A percentile compares a stretch with the other conserved stretches of the same genome.
Evolutionary conservation across 1,140 invertebrate genomes (phyloP).

Genomic region (Stratiolaelaps scimitus): DNA sequence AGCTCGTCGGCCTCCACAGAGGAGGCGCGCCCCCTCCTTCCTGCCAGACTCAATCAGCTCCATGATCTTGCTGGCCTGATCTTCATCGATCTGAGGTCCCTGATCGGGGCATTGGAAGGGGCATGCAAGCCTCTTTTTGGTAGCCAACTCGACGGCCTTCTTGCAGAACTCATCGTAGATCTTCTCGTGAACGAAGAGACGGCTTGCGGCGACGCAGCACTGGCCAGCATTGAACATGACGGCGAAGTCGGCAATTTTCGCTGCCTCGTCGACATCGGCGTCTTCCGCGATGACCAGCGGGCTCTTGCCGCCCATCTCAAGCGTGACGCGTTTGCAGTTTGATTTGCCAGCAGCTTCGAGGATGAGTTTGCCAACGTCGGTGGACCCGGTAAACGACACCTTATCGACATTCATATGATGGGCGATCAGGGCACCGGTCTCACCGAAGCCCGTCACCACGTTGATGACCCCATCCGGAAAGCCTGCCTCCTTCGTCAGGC

Average conservation of each 20-base stretch:
- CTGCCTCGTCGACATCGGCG: constrained; percentile 43
- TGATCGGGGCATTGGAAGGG: constrained; percentile 52
- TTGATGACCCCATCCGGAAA: constrained; percentile 76
- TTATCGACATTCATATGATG: constrained; percentile 54
- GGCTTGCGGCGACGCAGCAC: constrained; percentile 65
- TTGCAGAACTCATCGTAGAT: constrained; percentile 94
- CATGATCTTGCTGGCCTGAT: constrained; percentile 75
- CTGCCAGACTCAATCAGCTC: constrained; percentile 68
- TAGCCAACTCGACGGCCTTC: constrained; percentile 61
- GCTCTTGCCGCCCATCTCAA: constrained; percentile 90
- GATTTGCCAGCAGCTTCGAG: constrained; percentile 44
- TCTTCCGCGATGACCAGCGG: constrained; percentile 60
- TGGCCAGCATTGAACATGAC: constrained; percentile 54
- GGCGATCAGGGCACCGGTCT: constrained; percentile 10
- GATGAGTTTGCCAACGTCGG: constrained; percentile 49
- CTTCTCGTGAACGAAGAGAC: constrained; percentile 77
- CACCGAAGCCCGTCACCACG: constrained; percentile 32
- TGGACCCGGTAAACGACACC: constrained; percentile 63
- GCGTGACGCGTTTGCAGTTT: constrained; percentile 74
- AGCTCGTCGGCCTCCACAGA: constrained; percentile 58
- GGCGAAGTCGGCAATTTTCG: constrained; percentile 41
- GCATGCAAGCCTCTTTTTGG: constrained; percentile 65
- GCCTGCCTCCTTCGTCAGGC: constrained; percentile 55
- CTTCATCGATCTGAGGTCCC: constrained; percentile 36
- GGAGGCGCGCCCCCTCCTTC: constrained; percentile 70